Evolutionary conservation across 2,888 invertebrate species (phyloP).

Genomic region (Lithophane ornitopus): DNA sequence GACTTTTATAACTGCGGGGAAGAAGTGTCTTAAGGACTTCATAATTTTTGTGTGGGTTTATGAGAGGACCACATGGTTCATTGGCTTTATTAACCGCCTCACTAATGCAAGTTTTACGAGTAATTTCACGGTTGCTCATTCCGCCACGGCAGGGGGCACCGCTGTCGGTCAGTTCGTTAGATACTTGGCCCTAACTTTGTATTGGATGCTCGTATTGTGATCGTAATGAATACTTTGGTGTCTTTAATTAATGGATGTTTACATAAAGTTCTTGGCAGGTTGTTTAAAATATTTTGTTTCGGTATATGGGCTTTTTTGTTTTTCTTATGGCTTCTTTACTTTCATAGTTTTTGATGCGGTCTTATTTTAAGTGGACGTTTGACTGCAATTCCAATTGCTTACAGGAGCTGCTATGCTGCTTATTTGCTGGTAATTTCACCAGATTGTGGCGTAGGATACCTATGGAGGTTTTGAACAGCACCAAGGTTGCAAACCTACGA

Average conservation of each 20-base stretch:
- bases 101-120: constrained; percentile 89
- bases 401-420: not conserved
- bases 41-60: constrained; percentile 80
- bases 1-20: constrained; percentile 78
- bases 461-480: not conserved
- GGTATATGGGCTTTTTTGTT: constrained; percentile 8
- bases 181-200: constrained; percentile 55
- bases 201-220: constrained; percentile 48
- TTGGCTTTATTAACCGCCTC: constrained; percentile 82
- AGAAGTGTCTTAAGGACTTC: constrained; percentile 73
- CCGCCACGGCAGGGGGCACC: constrained; percentile 78
- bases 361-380: not conserved
- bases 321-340: not conserved
- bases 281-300: constrained; percentile 46
- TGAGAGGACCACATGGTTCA: constrained; percentile 85
- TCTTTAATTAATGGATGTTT: constrained; percentile 59
- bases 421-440: not conserved
- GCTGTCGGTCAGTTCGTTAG: constrained; percentile 52
- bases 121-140: constrained; percentile 89
- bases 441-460: not conserved
- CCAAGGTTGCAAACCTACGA: not conserved
- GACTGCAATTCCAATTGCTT: not conserved
- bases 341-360: not conserved
- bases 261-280: constrained; percentile 33
- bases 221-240: constrained; percentile 64